A percentile compares a stretch with the other conserved stretches of the same genome.
Evolutionary conservation across 2,888 invertebrate genomes (phyloP).

Genomic region (Panorpa germanica): DNA sequence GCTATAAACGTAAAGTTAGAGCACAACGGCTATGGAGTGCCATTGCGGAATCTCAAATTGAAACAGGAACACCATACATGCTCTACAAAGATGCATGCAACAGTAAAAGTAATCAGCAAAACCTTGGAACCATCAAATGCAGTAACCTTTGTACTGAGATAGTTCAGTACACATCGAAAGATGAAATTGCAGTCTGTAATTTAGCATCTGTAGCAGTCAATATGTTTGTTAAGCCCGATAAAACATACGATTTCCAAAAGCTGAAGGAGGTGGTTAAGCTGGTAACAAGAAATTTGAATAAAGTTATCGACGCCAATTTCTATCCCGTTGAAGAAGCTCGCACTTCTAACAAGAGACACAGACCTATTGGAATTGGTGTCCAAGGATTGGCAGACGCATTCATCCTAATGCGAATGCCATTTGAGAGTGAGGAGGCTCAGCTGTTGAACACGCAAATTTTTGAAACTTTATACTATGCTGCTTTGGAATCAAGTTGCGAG

Average conservation of each 20-base stretch:
- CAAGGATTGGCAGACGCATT: constrained; percentile 97
- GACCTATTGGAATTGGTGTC: constrained; percentile 84
- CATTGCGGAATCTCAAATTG: constrained; percentile 85
- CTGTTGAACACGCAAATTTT: constrained; percentile 88
- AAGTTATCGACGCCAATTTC: constrained; percentile 90
- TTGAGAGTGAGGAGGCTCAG: constrained; percentile 73
- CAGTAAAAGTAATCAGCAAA: constrained; percentile 92
- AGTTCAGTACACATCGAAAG: constrained; percentile 77
- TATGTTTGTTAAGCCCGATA: constrained; percentile 69
- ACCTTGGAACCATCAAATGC: constrained; percentile 94
- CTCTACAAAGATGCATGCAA: constrained; percentile 93
- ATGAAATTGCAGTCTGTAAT: constrained; percentile 96
- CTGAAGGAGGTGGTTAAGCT: constrained; percentile 75
- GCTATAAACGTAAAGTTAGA: constrained; percentile 43
- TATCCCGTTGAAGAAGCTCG: constrained; percentile 86
- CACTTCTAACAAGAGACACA: constrained; percentile 69
- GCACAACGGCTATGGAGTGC: constrained; percentile 89
- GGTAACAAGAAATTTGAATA: constrained; percentile 82
- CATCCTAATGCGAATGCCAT: constrained; percentile 81
- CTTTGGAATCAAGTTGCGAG: constrained; percentile 90
- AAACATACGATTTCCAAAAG: constrained; percentile 72
- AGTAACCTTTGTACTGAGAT: constrained; percentile 98
- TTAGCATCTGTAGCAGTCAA: constrained; percentile 93
- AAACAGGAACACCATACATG: constrained; percentile 98
- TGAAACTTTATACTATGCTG: constrained; percentile 95